These are phyloP conservation scores for Apodemia duryi DNA, from an alignment of 2,888 invertebrate genomes.

Conservation along the genomic window DNA sequence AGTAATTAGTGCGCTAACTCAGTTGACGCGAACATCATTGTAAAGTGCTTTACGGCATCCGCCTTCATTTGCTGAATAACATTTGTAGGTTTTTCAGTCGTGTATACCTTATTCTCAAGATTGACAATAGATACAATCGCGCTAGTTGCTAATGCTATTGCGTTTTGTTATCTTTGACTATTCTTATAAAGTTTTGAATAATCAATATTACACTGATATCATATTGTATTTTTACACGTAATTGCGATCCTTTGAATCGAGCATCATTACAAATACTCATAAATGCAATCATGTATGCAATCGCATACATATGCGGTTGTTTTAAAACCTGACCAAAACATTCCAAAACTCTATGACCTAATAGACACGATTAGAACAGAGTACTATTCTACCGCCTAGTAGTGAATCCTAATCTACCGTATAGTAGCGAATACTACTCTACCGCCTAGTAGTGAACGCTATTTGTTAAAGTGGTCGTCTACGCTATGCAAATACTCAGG, in stretches of 20 bases:
- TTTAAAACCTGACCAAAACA: too few species aligned
- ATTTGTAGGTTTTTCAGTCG: slow-evolving; percentile 49
- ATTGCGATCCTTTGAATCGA: not conserved
- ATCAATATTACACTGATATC: not conserved
- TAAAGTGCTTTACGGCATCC: slow-evolving; percentile 45
- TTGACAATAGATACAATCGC: slow-evolving; percentile 6
- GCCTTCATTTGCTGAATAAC: slow-evolving; percentile 44
- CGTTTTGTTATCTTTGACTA: slow-evolving; percentile 8
- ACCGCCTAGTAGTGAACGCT: too few species aligned
- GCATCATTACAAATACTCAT: not conserved
- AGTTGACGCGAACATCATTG: slow-evolving; percentile 50
- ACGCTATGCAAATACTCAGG: too few species aligned
- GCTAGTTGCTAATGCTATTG: slow-evolving; percentile 3
- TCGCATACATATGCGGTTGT: not conserved
- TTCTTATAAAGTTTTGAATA: not conserved
- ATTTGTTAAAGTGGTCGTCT: too few species aligned
- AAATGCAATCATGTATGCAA: not conserved
- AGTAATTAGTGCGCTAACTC: slow-evolving; percentile 57
- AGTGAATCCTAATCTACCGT: too few species aligned
- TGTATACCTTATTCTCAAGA: slow-evolving; percentile 38
- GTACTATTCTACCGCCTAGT: too few species aligned
- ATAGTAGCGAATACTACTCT: too few species aligned
- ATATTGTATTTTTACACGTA: not conserved
- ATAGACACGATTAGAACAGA: too few species aligned
- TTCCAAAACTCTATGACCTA: too few species aligned